Evolutionary conservation across 2,888 invertebrate genomes (phyloP).

Genomic region (Calameuta filiformis): DNA sequence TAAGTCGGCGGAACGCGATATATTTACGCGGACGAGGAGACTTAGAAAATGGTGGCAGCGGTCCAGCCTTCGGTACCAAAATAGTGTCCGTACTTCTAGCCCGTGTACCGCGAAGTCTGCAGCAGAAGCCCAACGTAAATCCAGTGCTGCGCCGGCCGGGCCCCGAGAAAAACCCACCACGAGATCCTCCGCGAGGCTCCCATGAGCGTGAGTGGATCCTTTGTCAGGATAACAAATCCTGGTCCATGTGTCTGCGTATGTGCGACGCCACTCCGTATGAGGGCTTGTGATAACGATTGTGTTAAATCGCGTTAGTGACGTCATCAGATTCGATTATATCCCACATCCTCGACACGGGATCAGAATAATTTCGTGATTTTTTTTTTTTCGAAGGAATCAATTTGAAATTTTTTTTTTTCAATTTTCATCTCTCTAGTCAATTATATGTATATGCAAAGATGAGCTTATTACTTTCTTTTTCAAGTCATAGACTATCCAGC

Average conservation of each 20-base stretch:
- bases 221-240: slow-evolving; percentile 23
- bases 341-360: background rate
- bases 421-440: no score
- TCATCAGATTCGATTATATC: background rate
- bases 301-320: background rate
- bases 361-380: background rate
- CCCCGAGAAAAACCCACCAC: slow-evolving; percentile 27
- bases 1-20: slow-evolving; percentile 36
- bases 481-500: no score
- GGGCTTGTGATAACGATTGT: background rate
- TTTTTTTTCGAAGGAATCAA: no score
- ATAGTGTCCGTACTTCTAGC: slow-evolving; percentile 34
- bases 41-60: slow-evolving; percentile 58
- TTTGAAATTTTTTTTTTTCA: no score
- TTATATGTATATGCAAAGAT: no score
- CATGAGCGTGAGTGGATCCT: slow-evolving; percentile 58
- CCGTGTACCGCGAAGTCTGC: slow-evolving; percentile 34
- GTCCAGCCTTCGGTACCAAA: slow-evolving; percentile 54
- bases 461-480: no score
- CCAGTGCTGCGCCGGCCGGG: slow-evolving; percentile 49
- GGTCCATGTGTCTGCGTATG: slow-evolving; percentile 10
- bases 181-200: slow-evolving; percentile 40
- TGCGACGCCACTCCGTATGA: background rate
- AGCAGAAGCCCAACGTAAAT: slow-evolving; percentile 21
- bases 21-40: slow-evolving; percentile 64